Evolutionary conservation across 2,113 vertebrate species (phyloP).

Genomic region (Arothron firmamentum): DNA sequence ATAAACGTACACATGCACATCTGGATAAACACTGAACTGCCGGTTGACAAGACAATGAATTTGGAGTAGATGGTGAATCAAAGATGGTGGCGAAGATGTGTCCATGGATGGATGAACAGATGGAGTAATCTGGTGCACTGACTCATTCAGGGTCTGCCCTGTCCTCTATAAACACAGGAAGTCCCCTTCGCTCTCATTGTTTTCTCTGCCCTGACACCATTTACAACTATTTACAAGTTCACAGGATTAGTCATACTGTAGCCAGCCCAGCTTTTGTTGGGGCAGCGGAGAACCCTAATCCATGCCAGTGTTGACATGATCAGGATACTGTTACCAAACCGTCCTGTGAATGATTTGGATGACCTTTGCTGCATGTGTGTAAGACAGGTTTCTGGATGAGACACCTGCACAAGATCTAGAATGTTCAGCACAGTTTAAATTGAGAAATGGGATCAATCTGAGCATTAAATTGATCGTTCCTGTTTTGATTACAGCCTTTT

Average conservation of each 20-base stretch:
- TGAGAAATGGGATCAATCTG: too few species aligned
- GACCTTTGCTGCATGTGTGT: slow-evolving; percentile 55
- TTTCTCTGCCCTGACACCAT: slow-evolving; percentile 74
- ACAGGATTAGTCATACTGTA: slow-evolving; percentile 77
- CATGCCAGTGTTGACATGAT: slow-evolving; percentile 61
- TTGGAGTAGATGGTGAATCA: neutral
- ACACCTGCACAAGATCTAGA: slow-evolving; percentile 49
- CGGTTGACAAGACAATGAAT: neutral
- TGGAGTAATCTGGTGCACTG: slow-evolving; percentile 62
- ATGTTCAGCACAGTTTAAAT: slow-evolving; percentile 18
- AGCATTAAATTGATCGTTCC: too few species aligned
- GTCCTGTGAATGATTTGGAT: slow-evolving; percentile 41
- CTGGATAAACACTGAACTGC: neutral
- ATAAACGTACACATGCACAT: neutral
- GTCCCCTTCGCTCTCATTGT: slow-evolving; percentile 76
- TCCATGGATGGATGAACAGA: slow-evolving; percentile 38
- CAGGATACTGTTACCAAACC: slow-evolving; percentile 65
- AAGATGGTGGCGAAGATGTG: slow-evolving; percentile 13
- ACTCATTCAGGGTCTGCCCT: slow-evolving; percentile 66
- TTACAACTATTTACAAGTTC: slow-evolving; percentile 74
- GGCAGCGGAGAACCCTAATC: slow-evolving; percentile 63
- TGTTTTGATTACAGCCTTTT: too few species aligned
- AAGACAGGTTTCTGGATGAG: slow-evolving; percentile 39
- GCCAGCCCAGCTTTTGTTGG: slow-evolving; percentile 60
- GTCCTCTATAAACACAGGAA: slow-evolving; percentile 80